These are phyloP conservation scores for Dermatophagoides farinae DNA, from an alignment of 1,140 invertebrate genomes.

Conservation along the genomic window DNA sequence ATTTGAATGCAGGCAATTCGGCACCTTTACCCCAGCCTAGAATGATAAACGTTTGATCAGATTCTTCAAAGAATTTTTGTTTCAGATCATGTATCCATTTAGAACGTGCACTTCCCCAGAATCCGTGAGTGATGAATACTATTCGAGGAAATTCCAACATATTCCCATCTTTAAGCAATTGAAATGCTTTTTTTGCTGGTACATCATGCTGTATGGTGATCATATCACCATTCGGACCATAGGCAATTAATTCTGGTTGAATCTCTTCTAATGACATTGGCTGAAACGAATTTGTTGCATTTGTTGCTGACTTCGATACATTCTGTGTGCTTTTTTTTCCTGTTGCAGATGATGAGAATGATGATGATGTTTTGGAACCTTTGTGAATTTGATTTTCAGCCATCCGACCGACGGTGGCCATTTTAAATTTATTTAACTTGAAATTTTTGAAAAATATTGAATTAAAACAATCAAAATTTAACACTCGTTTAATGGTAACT, in stretches of 20 bases:
- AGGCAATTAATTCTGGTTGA: slow-evolving; percentile 5
- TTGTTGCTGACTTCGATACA: no score
- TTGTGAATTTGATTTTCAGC: no score
- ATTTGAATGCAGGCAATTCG: slow-evolving; percentile 8
- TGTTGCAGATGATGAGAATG: no score
- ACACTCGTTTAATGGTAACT: no score
- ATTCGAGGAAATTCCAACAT: slow-evolving; percentile 1
- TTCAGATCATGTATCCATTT: slow-evolving; percentile 11
- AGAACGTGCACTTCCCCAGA: slow-evolving; percentile 2
- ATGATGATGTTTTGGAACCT: no score
- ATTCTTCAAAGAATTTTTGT: background rate
- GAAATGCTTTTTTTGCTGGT: background rate
- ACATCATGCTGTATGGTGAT: background rate
- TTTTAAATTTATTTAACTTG: no score
- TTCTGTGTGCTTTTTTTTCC: no score
- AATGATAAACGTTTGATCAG: slow-evolving; percentile 7
- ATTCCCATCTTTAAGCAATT: background rate
- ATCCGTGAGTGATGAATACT: slow-evolving; percentile 9
- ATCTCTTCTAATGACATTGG: slow-evolving; percentile 4
- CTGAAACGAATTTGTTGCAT: background rate
- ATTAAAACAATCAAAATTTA: no score
- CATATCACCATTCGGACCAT: slow-evolving; percentile 4
- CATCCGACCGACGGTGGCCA: no score
- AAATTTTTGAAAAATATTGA: no score
- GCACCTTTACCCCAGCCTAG: slow-evolving; percentile 10